Percentiles rank a stretch among this genome's conserved stretches.
Evolutionary conservation across 2,113 vertebrate genomes (phyloP).

Genomic region (Paradoxurus hermaphroditus): DNA sequence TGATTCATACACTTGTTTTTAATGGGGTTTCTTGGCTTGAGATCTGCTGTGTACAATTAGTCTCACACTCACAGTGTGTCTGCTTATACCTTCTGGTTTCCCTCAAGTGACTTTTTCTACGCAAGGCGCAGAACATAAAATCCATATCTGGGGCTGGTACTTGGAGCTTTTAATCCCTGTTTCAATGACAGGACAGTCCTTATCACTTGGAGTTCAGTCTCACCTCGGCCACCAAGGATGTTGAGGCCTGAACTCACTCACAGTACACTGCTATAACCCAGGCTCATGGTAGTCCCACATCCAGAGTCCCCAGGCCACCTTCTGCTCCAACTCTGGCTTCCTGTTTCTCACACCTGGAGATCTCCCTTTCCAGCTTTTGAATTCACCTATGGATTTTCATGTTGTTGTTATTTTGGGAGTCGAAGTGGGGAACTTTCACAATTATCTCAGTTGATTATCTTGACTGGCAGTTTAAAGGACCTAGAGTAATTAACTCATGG

Average conservation of each 20-base stretch:
- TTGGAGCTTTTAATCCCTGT: neutral
- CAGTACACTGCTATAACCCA: fast-evolving
- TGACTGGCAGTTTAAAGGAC: neutral
- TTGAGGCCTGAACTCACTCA: no score
- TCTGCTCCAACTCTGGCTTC: neutral
- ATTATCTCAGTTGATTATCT: neutral
- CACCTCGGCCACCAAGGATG: neutral
- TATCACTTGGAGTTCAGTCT: neutral
- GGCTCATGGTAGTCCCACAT: fast-evolving
- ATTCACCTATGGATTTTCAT: neutral
- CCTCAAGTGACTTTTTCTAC: neutral
- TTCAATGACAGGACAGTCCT: neutral
- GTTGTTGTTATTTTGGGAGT: neutral
- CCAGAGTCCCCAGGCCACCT: neutral
- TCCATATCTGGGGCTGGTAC: neutral
- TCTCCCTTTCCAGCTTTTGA: neutral
- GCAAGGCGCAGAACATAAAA: neutral
- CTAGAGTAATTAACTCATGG: neutral
- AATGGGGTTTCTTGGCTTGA: neutral
- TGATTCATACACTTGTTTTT: neutral
- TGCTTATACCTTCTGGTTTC: neutral
- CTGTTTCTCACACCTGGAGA: neutral
- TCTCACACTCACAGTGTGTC: neutral
- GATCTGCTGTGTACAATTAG: no score
- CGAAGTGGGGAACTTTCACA: neutral